A percentile compares a stretch with the other conserved stretches of the same genome.
Evolutionary conservation across 2,888 invertebrate genomes (phyloP).

Genomic region (Phlogophora meticulosa): DNA sequence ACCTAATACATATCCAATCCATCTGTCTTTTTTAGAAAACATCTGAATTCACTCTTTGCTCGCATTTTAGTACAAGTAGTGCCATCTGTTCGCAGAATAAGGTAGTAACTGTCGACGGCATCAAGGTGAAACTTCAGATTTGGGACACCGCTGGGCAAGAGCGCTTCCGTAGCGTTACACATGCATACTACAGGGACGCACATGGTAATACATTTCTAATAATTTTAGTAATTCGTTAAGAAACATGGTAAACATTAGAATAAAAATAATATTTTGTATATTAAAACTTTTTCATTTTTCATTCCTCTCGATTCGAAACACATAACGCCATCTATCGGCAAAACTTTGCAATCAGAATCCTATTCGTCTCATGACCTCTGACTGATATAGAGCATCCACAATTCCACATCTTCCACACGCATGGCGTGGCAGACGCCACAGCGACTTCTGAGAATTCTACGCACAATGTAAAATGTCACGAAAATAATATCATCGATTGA

Average conservation of each 20-base stretch:
- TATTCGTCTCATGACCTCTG: conserved; percentile 23
- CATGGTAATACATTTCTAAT: conserved; percentile 92
- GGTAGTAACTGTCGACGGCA: conserved; percentile 95
- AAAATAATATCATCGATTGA: no score
- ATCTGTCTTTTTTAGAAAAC: background rate
- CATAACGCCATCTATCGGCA: conserved; percentile 70
- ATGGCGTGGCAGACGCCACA: background rate
- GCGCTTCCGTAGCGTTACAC: conserved; percentile 97
- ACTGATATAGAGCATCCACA: no score
- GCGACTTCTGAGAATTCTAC: conserved; percentile 38
- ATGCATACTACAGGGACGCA: conserved; percentile 98
- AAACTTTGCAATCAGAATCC: background rate
- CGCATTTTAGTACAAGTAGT: conserved; percentile 73
- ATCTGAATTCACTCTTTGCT: background rate
- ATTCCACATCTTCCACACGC: conserved; percentile 45
- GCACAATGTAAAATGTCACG: conserved; percentile 10
- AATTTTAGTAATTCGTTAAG: background rate
- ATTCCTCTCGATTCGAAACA: conserved; percentile 27
- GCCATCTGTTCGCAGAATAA: conserved; percentile 94
- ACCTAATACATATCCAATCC: no score
- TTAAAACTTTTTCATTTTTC: background rate
- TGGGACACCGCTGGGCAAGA: conserved; percentile 99
- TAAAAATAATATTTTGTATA: background rate
- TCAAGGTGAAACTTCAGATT: conserved; percentile 98
- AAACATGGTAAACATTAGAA: no score